Evolutionary conservation across 1,140 invertebrate genomes (phyloP).

Genomic region (Diorhabda sublineata): DNA sequence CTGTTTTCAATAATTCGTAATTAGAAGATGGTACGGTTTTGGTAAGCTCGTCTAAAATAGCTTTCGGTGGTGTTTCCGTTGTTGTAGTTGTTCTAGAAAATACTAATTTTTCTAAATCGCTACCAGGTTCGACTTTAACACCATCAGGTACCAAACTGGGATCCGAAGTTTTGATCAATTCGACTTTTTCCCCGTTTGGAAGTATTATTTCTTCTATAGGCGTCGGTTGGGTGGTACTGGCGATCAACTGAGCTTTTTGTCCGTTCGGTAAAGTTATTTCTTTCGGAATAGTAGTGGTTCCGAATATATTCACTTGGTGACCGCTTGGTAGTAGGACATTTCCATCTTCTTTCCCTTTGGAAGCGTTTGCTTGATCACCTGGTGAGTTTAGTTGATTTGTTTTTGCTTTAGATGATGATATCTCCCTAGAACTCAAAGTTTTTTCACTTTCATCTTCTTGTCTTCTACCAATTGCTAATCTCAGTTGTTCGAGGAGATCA

Average conservation of each 20-base stretch:
- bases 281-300: constrained; percentile 51
- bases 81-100: constrained; percentile 48
- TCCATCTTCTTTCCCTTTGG: constrained; percentile 47
- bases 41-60: constrained; percentile 67
- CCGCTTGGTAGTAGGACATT: constrained; percentile 61
- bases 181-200: constrained; percentile 68
- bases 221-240: constrained; percentile 19
- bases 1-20: constrained; percentile 71
- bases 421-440: constrained; percentile 68
- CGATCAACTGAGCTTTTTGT: constrained; percentile 67
- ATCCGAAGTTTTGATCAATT: constrained; percentile 62
- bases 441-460: constrained; percentile 57
- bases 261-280: constrained; percentile 67
- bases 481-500: constrained; percentile 65
- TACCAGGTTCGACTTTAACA: constrained; percentile 36
- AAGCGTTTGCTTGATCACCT: constrained; percentile 59
- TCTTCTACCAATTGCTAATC: constrained; percentile 64
- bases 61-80: constrained; percentile 53
- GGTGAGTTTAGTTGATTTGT: constrained; percentile 68
- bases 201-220: constrained; percentile 58
- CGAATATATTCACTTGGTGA: constrained; percentile 67
- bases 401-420: constrained; percentile 68
- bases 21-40: constrained; percentile 70
- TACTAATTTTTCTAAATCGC: constrained; percentile 38
- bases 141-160: constrained; percentile 55